A percentile compares a stretch with the other conserved stretches of the same genome.
phyloP scores from a whole-genome alignment of 2,113 vertebrate genomes.

The Ptyas mucosa region DNA sequence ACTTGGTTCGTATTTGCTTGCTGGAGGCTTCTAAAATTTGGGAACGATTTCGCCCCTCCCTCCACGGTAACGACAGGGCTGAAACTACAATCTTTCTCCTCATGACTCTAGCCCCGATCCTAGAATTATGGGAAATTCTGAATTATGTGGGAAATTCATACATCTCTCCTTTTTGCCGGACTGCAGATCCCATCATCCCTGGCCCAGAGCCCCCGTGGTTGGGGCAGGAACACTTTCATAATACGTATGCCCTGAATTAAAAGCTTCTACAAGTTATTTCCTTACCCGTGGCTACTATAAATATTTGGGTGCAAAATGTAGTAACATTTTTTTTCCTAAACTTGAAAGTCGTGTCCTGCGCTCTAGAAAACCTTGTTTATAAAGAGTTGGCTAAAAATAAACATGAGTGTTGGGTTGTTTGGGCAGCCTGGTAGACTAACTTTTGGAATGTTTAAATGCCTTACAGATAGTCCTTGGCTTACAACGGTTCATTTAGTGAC shows the following conservation, averaged over 20 bases:
- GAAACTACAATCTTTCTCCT: background rate
- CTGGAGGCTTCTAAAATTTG: background rate
- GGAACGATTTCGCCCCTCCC: background rate
- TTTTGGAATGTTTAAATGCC: background rate
- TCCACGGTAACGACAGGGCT: background rate
- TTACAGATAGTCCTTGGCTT: background rate
- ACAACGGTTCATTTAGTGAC: too few relatives aligned
- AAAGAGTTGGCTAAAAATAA: background rate
- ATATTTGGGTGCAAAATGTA: background rate
- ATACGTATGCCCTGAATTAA: background rate
- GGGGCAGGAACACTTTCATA: background rate
- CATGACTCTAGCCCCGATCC: background rate
- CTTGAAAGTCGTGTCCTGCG: background rate
- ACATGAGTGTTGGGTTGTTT: background rate
- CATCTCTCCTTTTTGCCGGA: background rate
- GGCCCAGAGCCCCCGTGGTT: background rate
- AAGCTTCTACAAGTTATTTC: background rate
- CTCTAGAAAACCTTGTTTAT: background rate
- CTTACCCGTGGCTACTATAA: background rate
- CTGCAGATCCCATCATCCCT: background rate
- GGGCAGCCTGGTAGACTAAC: background rate
- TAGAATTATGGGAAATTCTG: too few relatives aligned
- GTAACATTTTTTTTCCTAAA: background rate
- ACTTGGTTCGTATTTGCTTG: background rate
- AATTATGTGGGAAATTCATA: background rate